These are phyloP conservation scores for Leptosomus discolor DNA, from an alignment of 2,113 vertebrate genomes.

Conservation along the genomic window DNA sequence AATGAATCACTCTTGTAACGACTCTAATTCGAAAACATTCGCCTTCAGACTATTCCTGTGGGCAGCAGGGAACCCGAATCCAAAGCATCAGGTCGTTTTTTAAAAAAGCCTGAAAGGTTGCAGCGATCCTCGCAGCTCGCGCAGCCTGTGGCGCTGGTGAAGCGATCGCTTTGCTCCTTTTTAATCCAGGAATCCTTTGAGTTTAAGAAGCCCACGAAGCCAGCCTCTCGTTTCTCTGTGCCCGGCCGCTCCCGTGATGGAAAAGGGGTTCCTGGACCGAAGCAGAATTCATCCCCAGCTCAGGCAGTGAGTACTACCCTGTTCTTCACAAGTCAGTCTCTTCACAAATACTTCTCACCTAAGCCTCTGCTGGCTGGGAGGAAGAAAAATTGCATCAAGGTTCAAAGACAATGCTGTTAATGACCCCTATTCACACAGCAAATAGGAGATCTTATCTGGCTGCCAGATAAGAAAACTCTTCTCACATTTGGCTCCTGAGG, in stretches of 20 bases:
- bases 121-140: background rate
- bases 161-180: background rate
- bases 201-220: slow-evolving; percentile 91
- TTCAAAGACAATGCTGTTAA: background rate
- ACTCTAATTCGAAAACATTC: background rate
- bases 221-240: slow-evolving; percentile 75
- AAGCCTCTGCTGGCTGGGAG: background rate
- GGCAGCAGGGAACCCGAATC: background rate
- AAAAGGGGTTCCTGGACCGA: slow-evolving; percentile 73
- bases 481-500: background rate
- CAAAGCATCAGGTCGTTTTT: background rate
- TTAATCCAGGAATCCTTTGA: slow-evolving; percentile 85
- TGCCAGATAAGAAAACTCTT: background rate
- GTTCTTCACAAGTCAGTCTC: background rate
- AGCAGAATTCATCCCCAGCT: slow-evolving; percentile 82
- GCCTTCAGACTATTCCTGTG: background rate
- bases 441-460: rapidly evolving
- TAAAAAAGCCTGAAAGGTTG: rapidly evolving
- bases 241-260: slow-evolving; percentile 59
- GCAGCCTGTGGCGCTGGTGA: background rate
- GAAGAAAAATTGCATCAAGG: background rate
- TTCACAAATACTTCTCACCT: too few relatives aligned
- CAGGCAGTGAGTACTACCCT: slow-evolving; percentile 64
- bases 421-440: background rate
- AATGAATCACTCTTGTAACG: background rate